phyloP scores from a whole-genome alignment of 2,113 vertebrate species.

The Hymenochirus boettgeri region DNA sequence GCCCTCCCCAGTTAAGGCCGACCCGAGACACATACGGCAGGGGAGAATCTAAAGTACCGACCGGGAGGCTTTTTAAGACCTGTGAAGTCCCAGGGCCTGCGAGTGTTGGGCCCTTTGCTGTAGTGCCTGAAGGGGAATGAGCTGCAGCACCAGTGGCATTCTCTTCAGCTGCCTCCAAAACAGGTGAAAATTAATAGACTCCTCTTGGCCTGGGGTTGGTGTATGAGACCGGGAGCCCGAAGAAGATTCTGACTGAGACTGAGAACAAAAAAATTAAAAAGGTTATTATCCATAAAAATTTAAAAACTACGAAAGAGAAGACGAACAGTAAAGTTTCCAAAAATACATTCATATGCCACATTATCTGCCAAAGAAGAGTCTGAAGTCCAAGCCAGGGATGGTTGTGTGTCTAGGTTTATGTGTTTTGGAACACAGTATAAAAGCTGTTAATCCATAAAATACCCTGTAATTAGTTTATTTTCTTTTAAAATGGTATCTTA shows the following conservation, averaged over 20 bases:
- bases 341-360: too few relatives aligned
- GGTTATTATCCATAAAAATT: too few relatives aligned
- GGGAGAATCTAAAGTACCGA: conserved; percentile 79
- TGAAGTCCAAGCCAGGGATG: too few relatives aligned
- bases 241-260: conserved; percentile 77
- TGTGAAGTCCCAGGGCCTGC: conserved; percentile 66
- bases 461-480: too few relatives aligned
- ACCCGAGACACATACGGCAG: conserved; percentile 36
- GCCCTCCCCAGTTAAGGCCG: conserved; percentile 31
- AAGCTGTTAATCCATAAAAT: too few relatives aligned
- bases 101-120: conserved; percentile 50
- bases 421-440: too few relatives aligned
- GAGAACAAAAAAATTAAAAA: too few relatives aligned
- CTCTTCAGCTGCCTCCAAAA: conserved; percentile 90
- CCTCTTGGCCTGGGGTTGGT: conserved; percentile 67
- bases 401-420: too few relatives aligned
- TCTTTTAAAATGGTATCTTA: too few relatives aligned
- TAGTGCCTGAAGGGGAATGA: conserved; percentile 51
- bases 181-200: conserved; percentile 96
- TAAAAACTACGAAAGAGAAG: too few relatives aligned
- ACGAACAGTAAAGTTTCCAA: too few relatives aligned
- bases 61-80: conserved; percentile 93
- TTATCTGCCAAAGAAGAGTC: too few relatives aligned
- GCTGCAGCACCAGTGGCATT: conserved; percentile 47
- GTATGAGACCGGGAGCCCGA: conserved; percentile 79